Base-by-base conservation (phyloP, 2,888 invertebrate genomes). In the Pandemis cinnamomeana region DNA sequence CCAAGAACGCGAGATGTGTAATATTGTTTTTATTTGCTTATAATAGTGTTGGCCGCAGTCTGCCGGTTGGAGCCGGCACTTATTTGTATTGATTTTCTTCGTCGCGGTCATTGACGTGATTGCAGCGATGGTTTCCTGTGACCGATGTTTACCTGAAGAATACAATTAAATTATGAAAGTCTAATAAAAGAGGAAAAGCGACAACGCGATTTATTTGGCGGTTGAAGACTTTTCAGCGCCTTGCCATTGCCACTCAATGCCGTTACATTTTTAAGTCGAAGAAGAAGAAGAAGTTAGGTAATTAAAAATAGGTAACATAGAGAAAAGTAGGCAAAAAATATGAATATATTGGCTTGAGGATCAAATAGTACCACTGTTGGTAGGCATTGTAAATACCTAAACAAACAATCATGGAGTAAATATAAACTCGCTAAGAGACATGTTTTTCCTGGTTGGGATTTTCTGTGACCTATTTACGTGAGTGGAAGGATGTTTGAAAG, bases 61-160 rank as follows among this genome's bases (percentile, higher is more conserved):
- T 64, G 36, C 69, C 69, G 60, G 73, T 36, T 15, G 48, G 72
- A n/a, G 77, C 79, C 82, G 80, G 81, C 79, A 78, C 77, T 79
- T 80, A 80, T 88, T 86, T 85, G 83, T 91, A 92, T 93, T 89
- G 93, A 93, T 93, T 91, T 91, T 90, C 83, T 78, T 83, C 84
- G 86, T 86, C 86, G 86, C 83, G 83, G 82, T 85, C 82, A 81
- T 80, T 83, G 84, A 78, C 80, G 79, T 81, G 80, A 85, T 86
- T 87, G 82, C 81, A 79, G 84, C 81, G 81, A 76, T 79, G 77
- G 76, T 83, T 42, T 53, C 67, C 67, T 27, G 1, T 11, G 13
- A 46, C 11, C 2, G 36, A 46, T 48, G 48, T 11, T 48, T 36
- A 36, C 27, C 27, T 36, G 27, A 36, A 36, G 27, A 36, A 1